Conservation (phyloP, 2,888 invertebrate species). For the Criorhina ranunculi region DNA sequence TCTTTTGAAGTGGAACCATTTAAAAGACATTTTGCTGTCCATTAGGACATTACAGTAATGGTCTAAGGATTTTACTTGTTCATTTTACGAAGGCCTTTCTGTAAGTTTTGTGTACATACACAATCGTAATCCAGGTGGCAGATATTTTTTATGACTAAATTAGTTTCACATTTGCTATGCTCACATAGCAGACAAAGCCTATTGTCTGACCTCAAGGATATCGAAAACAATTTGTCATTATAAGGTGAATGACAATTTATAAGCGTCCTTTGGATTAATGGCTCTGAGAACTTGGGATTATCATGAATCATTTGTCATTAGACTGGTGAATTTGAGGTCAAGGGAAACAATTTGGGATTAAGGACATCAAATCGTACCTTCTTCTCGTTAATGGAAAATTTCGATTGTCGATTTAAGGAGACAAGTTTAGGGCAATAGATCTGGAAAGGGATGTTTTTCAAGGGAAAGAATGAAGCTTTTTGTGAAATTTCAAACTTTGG, state of each 20-base stretch:
- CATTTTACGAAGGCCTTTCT: not conserved
- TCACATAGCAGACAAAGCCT: not conserved
- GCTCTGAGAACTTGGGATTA: too few species aligned
- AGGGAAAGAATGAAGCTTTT: too few species aligned
- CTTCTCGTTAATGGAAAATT: too few species aligned
- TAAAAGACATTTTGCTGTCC: conserved; percentile 60
- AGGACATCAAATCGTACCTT: too few species aligned
- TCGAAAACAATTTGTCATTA: conserved; percentile 15
- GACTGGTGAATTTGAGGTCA: too few species aligned
- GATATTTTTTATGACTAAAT: conserved; percentile 38
- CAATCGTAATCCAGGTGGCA: conserved; percentile 32
- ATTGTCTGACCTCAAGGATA: not conserved
- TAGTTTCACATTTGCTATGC: not conserved
- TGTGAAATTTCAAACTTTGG: too few species aligned
- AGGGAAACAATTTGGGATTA: too few species aligned
- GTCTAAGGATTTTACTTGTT: not conserved
- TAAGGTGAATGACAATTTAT: not conserved
- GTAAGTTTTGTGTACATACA: conserved; percentile 6
- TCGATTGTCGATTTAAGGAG: too few species aligned
- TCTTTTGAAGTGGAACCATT: conserved; percentile 23
- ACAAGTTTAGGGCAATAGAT: too few species aligned
- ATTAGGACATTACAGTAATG: conserved; percentile 55
- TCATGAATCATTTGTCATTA: too few species aligned
- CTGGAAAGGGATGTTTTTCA: too few species aligned
- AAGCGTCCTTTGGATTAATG: too few species aligned